These are phyloP conservation scores for Drosophila fuyamai DNA, from an alignment of 1,140 invertebrate genomes.

Conservation along the genomic window DNA sequence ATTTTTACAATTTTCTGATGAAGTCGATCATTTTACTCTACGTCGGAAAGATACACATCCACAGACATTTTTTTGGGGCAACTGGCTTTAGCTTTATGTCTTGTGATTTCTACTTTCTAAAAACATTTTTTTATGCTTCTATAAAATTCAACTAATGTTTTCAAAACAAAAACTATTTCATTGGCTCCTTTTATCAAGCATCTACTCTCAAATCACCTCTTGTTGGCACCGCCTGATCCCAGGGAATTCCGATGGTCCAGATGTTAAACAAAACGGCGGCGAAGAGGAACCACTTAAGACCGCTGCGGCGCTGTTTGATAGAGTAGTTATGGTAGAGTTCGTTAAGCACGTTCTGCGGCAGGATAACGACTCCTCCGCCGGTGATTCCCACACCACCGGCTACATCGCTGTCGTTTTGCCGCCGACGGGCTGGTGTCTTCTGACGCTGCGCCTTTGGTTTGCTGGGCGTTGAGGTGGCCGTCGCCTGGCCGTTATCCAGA, in stretches of 20 bases:
- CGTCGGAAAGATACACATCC: too few species aligned
- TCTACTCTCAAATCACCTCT: conserved; percentile 56
- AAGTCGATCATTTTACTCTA: too few species aligned
- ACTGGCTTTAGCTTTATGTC: too few species aligned
- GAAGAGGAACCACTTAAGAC: conserved; percentile 90
- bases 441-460: conserved; percentile 41
- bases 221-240: conserved; percentile 84
- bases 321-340: conserved; percentile 91
- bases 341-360: conserved; percentile 88
- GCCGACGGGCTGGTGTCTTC: conserved; percentile 48
- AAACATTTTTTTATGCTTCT: too few species aligned
- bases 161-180: too few species aligned
- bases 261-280: conserved; percentile 89
- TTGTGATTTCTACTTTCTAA: too few species aligned
- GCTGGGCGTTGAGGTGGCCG: conserved; percentile 48
- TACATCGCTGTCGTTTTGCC: conserved; percentile 63
- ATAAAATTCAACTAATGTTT: too few species aligned
- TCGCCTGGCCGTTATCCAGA: conserved; percentile 67
- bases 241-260: conserved; percentile 87
- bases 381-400: conserved; percentile 67
- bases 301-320: conserved; percentile 90
- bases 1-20: too few species aligned
- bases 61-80: too few species aligned
- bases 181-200: too few species aligned
- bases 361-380: conserved; percentile 72